A percentile compares a stretch with the other conserved stretches of the same genome.
Evolutionary conservation across 35 echinoderm and acorn worm species (phyloP).

Genomic region (Apostichopus parvimensis): DNA sequence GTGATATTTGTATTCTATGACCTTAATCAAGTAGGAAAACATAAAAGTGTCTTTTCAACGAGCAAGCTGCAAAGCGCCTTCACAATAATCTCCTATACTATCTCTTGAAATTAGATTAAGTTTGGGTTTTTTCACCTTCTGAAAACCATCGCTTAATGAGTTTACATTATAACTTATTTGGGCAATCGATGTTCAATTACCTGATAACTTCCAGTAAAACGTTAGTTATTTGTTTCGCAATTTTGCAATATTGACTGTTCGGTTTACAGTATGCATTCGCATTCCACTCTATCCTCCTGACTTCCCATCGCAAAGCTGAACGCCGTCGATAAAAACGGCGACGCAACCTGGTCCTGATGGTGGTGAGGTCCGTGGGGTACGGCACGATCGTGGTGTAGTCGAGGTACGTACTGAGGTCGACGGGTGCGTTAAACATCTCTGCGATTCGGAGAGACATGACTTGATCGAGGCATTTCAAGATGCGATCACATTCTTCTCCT

Average conservation of each 20-base stretch:
- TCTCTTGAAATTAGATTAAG: too few relatives aligned
- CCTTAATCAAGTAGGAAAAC: too few relatives aligned
- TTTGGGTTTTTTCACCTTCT: too few relatives aligned
- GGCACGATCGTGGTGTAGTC: conserved; percentile 57
- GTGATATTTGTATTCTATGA: too few relatives aligned
- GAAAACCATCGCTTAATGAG: too few relatives aligned
- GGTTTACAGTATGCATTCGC: conserved; percentile 66
- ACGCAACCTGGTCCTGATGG: conserved; percentile 70
- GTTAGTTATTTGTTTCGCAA: conserved; percentile 68
- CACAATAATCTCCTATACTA: too few relatives aligned
- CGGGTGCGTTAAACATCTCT: conserved; percentile 62
- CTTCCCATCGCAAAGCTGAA: conserved; percentile 81
- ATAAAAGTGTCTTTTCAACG: too few relatives aligned
- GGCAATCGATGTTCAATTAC: conserved; percentile 21
- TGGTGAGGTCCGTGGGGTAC: conserved; percentile 81
- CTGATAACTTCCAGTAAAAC: conserved; percentile 73
- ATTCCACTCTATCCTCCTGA: conserved; percentile 75
- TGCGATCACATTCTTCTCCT: conserved; percentile 72
- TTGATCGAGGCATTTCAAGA: conserved; percentile 69
- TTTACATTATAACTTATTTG: too few relatives aligned
- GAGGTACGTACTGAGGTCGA: conserved; percentile 68
- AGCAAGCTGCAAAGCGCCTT: too few relatives aligned
- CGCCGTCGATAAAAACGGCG: conserved; percentile 73
- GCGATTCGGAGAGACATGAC: conserved; percentile 66
- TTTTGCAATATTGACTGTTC: conserved; percentile 74